phyloP scores from a whole-genome alignment of 2,888 invertebrate species.

The Andrena praecox region DNA sequence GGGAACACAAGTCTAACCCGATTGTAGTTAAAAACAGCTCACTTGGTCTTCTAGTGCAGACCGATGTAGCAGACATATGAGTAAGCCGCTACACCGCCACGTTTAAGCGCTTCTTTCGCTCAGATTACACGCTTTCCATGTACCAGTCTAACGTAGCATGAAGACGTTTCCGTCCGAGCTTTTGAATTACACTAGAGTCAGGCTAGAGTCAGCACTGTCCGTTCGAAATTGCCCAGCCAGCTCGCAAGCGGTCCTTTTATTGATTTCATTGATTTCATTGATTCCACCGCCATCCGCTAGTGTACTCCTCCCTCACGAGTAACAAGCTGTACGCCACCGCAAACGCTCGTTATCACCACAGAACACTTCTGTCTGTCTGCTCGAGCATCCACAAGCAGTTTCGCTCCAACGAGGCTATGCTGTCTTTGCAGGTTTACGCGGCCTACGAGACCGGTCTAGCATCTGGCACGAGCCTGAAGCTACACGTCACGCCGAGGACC shows the following conservation, averaged over 20 bases:
- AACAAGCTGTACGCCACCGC: slow-evolving; percentile 49
- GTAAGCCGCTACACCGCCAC: slow-evolving; percentile 68
- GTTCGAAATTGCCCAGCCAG: neutral
- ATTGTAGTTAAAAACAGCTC: slow-evolving; percentile 73
- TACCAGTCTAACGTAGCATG: slow-evolving; percentile 55
- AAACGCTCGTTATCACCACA: slow-evolving; percentile 34
- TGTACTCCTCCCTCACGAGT: slow-evolving; percentile 16
- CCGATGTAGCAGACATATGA: slow-evolving; percentile 69
- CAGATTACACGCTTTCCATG: slow-evolving; percentile 57
- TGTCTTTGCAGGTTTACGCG: slow-evolving; percentile 93
- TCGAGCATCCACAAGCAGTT: too few species aligned
- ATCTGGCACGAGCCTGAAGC: slow-evolving; percentile 95
- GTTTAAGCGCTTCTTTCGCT: slow-evolving; percentile 55
- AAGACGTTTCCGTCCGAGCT: slow-evolving; percentile 11
- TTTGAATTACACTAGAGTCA: slow-evolving; percentile 6
- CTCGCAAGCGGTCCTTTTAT: slow-evolving; percentile 7
- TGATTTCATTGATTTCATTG: neutral
- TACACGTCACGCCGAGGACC: slow-evolving; percentile 96
- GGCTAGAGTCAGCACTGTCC: neutral
- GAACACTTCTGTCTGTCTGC: slow-evolving; percentile 15
- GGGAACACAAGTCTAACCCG: slow-evolving; percentile 76
- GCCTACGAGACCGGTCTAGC: slow-evolving; percentile 98
- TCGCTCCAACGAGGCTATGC: neutral
- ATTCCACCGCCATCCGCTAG: neutral
- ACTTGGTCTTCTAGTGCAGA: slow-evolving; percentile 72